Evolutionary conservation across 2,113 vertebrate genomes (phyloP).

Genomic region (Brachyistius frenatus): DNA sequence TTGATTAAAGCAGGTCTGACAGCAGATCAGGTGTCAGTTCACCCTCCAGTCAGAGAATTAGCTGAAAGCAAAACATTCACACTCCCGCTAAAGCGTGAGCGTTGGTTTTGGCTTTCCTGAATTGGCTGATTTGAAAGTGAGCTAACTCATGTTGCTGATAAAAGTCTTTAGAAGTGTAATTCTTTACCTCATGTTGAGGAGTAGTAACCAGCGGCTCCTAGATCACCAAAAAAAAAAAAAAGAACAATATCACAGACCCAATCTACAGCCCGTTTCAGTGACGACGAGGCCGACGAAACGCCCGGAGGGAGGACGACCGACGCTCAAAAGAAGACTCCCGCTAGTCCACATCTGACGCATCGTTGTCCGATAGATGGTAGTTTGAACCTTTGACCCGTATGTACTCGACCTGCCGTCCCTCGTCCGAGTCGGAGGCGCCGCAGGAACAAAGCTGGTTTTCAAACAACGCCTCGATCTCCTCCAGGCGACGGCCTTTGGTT

Average conservation of each 20-base stretch:
- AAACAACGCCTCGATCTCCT: conserved; percentile 97
- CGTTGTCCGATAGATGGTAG: conserved; percentile 99
- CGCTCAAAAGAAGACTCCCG: conserved; percentile 20
- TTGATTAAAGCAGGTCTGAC: conserved; percentile 18
- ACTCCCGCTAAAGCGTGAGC: conserved; percentile 5
- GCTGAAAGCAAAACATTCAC: conserved; percentile 24
- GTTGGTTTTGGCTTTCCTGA: conserved; percentile 36
- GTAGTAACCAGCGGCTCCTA: conserved; percentile 8
- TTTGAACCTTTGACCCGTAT: conserved; percentile 99
- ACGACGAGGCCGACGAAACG: conserved; percentile 7
- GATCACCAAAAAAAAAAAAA: conserved; percentile 24
- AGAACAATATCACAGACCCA: conserved; percentile 32
- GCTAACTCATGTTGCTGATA: conserved; percentile 13
- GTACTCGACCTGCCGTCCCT: conserved; percentile 97
- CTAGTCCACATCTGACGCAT: conserved; percentile 96
- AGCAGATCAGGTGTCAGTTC: conserved; percentile 14
- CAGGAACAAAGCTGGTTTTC: conserved; percentile 94
- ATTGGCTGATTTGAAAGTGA: conserved; percentile 34
- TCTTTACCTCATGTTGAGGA: conserved; percentile 14
- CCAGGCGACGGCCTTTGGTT: conserved; percentile 94
- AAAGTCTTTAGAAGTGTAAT: conserved; percentile 16
- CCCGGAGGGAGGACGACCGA: conserved; percentile 21
- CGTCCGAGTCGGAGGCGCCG: conserved; percentile 92
- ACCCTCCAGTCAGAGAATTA: conserved; percentile 19
- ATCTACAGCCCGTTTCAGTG: conserved; percentile 17